Evolutionary conservation across 2,797 vertebrate genomes (phyloP).

Genomic region (Spinus olivaceus): DNA sequence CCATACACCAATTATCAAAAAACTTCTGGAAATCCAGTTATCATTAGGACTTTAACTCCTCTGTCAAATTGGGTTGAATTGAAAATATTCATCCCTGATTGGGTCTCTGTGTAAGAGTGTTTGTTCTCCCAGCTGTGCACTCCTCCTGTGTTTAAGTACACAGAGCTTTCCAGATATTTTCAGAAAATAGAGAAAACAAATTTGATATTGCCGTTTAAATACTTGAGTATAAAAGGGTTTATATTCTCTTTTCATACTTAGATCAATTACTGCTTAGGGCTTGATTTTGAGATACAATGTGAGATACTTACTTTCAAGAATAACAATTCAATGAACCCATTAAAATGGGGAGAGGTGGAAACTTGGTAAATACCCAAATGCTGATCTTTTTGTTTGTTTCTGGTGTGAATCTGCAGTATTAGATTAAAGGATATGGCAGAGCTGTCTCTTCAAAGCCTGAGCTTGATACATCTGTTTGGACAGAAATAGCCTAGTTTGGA

Average conservation of each 20-base stretch:
- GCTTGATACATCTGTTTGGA: not conserved
- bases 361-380: not conserved
- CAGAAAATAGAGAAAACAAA: not conserved
- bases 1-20: not conserved
- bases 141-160: not conserved
- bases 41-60: not conserved
- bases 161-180: not conserved
- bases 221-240: not conserved
- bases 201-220: not conserved
- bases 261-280: not conserved
- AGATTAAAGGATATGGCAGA: not conserved
- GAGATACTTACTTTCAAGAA: not conserved
- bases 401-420: not conserved
- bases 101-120: not conserved
- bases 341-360: not conserved
- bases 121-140: not conserved
- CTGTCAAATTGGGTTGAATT: not conserved
- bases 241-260: not conserved
- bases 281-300: not conserved
- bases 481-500: not conserved
- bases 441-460: not conserved
- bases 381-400: not conserved
- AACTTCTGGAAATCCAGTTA: not conserved
- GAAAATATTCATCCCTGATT: not conserved
- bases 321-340: not conserved